Evolutionary conservation across 2,888 invertebrate genomes (phyloP).

Genomic region (Pollenia angustigena): DNA sequence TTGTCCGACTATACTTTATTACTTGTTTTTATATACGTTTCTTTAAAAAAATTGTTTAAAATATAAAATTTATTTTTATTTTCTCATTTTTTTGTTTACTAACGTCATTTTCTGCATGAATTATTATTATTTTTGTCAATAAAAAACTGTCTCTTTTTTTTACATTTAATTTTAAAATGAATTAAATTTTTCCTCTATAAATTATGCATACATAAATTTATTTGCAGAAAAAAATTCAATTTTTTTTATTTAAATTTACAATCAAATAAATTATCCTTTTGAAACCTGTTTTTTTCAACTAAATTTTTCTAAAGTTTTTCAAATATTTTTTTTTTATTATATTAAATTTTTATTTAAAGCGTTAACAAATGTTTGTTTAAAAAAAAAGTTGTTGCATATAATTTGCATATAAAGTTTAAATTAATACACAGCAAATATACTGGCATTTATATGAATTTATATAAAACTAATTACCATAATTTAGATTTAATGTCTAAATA

Average conservation of each 20-base stretch:
- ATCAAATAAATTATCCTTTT: constrained; percentile 50
- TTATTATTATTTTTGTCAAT: constrained; percentile 50
- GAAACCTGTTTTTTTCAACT: constrained; percentile 6
- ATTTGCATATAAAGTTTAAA: constrained; percentile 1
- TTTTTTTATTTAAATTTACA: constrained; percentile 29
- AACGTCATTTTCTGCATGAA: constrained; percentile 58
- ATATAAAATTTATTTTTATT: background rate
- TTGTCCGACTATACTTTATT: no score
- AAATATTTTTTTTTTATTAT: background rate
- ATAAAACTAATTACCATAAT: constrained; percentile 55
- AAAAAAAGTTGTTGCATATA: background rate
- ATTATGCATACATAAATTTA: constrained; percentile 62
- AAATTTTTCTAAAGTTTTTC: constrained; percentile 4
- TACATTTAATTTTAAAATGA: constrained; percentile 7
- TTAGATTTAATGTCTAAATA: constrained; percentile 51
- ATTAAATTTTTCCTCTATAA: constrained; percentile 27
- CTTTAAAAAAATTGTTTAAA: background rate
- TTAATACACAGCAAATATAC: background rate
- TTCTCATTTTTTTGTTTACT: constrained; percentile 31
- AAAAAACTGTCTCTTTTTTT: background rate
- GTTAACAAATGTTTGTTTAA: background rate
- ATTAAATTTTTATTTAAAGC: background rate
- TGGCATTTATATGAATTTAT: background rate
- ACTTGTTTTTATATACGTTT: background rate
- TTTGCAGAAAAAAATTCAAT: background rate